A percentile compares a stretch with the other conserved stretches of the same genome.
These are phyloP conservation scores for Sialia sialis DNA, from an alignment of 2,113 vertebrate species.

Conservation along the genomic window DNA sequence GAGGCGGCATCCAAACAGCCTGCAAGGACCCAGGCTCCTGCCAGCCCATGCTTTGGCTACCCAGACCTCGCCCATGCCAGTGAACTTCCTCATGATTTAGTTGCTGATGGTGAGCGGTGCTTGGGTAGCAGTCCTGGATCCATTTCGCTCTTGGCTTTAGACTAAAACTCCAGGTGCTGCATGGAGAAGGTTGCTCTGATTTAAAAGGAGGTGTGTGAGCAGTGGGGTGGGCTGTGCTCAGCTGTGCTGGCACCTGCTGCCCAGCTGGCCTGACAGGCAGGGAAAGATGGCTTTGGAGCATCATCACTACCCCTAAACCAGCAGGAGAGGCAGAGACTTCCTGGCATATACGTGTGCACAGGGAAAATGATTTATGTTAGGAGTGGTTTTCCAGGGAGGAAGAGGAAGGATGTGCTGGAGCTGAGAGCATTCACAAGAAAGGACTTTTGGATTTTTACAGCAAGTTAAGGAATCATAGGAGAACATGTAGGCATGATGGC, in stretches of 20 bases:
- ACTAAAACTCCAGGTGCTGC: not conserved
- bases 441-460: not conserved
- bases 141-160: not conserved
- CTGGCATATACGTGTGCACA: not conserved
- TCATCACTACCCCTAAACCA: not conserved
- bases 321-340: not conserved
- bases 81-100: not conserved
- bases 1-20: not conserved
- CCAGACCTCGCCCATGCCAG: fast-evolving
- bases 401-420: not conserved
- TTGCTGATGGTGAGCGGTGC: not conserved
- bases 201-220: not conserved
- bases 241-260: not conserved
- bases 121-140: not conserved
- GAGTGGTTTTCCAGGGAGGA: not conserved
- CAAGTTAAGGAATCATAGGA: not conserved
- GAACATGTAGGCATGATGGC: fast-evolving
- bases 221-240: fast-evolving
- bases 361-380: not conserved
- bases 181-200: not conserved
- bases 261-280: not conserved
- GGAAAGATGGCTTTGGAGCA: not conserved
- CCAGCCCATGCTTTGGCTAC: not conserved
- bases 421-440: not conserved
- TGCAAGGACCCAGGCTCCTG: not conserved